Evolutionary conservation across 2,113 vertebrate genomes (phyloP), one percentile per base, ranked within the genome.

Genomic region (Psettodes erumei): DNA sequence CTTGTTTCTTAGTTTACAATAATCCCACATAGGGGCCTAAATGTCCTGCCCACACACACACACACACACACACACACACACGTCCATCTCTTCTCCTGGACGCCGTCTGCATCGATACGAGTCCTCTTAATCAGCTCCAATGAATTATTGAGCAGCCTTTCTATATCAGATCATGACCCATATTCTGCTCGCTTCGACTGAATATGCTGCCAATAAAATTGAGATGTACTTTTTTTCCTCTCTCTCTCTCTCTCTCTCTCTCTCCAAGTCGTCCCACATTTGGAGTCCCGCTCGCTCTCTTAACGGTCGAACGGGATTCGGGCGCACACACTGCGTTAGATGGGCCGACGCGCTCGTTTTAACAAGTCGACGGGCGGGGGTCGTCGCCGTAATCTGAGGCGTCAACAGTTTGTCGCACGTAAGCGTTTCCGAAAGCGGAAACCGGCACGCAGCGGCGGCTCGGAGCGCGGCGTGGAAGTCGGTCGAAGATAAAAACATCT

Each of bases 111-210:
- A 38, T 88, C 74, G 38, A 88, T 86, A 74, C 85, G 6, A 70
- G 75, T 79, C 75, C 71, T 89, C 78, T 71, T 92, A 90, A 93
- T 92, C 87, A 89, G 86, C 82, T 12, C 65, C 9, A 54, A 86
- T 92, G 73, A 92, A 91, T 92, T 89, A 91, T 91, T 91, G 88
- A 93, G 71, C 0, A 90, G 68, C 74, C 82, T 88, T 90, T 91
- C 90, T 89, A 88, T 87, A 90, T 88, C 82, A 86, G 89, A 90
- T 91, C 90, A 88, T 90, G 90, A 88, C 92, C 92, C 90, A 92
- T 85, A 91, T 93, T 89, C 82, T 54, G 8, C 66, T 69, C 23
- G 61, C 83, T 89, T 79, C 42, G 85, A 83, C 73, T 80, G 85
- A 83, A 77, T 54, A 47, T 50, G 73, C 83, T 77, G 84, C 89